Evolutionary conservation across 1,140 invertebrate species (phyloP).

Genomic region (Catajapyx aquilonaris): DNA sequence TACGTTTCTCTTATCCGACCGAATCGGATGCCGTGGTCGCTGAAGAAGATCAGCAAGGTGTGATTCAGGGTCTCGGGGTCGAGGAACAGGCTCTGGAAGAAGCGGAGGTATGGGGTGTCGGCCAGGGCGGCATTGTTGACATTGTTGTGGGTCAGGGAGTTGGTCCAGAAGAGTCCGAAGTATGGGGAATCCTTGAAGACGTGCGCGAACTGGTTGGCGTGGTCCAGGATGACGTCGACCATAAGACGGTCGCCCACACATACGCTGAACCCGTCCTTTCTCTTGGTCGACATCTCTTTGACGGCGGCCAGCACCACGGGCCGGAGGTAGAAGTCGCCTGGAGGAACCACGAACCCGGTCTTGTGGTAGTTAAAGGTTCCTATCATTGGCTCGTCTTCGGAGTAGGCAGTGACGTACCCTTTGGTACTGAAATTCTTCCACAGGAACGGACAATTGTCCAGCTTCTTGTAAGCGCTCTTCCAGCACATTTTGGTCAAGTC

Average conservation of each 20-base stretch:
- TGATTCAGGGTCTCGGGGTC: neutral
- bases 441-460: conserved; percentile 1
- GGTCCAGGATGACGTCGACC: neutral
- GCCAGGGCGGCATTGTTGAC: neutral
- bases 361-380: neutral
- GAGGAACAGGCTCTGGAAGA: neutral
- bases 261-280: neutral
- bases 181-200: neutral
- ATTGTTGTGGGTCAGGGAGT: neutral
- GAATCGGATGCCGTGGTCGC: conserved; percentile 13
- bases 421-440: conserved; percentile 1
- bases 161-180: neutral
- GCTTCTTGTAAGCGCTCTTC: neutral
- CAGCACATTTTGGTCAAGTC: too few relatives aligned
- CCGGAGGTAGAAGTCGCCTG: conserved; percentile 12
- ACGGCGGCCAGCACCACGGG: conserved; percentile 7
- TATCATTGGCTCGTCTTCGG: conserved; percentile 2
- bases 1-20: conserved; percentile 12
- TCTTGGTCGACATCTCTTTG: neutral
- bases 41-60: conserved; percentile 11
- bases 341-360: conserved; percentile 9
- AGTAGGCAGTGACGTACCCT: neutral
- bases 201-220: neutral
- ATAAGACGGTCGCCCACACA: neutral
- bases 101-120: neutral